Conservation (phyloP, 2,797 vertebrate genomes). For the Chlorospingus flavigularis region DNA sequence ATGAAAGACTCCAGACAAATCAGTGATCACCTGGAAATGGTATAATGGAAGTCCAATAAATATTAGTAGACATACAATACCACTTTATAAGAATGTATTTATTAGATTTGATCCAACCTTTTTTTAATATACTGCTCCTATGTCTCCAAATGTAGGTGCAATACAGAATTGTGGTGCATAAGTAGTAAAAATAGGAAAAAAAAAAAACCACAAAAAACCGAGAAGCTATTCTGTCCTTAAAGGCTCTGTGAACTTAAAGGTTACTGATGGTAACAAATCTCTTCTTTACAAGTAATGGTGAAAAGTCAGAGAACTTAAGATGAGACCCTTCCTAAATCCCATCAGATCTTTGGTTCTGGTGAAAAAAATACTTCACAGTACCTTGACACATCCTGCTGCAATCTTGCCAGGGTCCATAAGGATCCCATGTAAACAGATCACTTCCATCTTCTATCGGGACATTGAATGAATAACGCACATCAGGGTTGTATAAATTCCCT, state of each 20-base stretch:
- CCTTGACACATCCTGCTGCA: constrained; percentile 93
- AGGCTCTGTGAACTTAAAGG: not conserved
- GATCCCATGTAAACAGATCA: constrained; percentile 88
- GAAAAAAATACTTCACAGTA: constrained; percentile 57
- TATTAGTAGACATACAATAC: not conserved
- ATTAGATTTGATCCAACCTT: not conserved
- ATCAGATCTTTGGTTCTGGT: not conserved
- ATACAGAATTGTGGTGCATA: not conserved
- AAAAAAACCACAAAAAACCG: not conserved
- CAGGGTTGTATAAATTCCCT: constrained; percentile 94
- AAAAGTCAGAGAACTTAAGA: not conserved
- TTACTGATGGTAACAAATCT: not conserved
- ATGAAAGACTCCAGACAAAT: not conserved
- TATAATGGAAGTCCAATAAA: not conserved
- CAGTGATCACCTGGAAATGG: not conserved
- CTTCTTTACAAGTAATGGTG: not conserved
- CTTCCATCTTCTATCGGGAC: constrained; percentile 86
- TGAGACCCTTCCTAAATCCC: not conserved
- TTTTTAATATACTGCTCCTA: not conserved
- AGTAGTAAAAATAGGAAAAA: not conserved
- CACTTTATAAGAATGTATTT: not conserved
- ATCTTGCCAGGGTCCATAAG: constrained; percentile 89
- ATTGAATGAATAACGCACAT: constrained; percentile 92
- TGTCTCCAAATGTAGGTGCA: not conserved
- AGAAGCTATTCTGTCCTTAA: not conserved